phyloP scores from a whole-genome alignment of 2,113 vertebrate species.

The Mixornis gularis region DNA sequence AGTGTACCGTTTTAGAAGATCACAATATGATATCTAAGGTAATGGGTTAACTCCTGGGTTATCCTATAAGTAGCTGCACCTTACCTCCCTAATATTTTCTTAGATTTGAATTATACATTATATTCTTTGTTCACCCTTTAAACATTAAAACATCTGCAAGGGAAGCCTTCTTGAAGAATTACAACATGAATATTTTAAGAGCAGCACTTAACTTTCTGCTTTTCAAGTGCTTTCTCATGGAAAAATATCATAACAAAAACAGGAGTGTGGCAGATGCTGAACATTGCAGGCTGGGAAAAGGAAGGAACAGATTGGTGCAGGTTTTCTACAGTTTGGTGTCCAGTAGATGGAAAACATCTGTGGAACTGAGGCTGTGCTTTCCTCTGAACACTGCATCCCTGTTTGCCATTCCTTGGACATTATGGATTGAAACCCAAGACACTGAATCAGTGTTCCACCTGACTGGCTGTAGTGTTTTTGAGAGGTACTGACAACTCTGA shows the following conservation, averaged over 20 bases:
- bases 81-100: neutral
- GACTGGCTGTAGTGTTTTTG: neutral
- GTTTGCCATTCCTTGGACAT: neutral
- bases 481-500: neutral
- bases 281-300: neutral
- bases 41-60: neutral
- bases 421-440: neutral
- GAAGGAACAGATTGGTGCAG: neutral
- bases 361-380: neutral
- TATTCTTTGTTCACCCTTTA: neutral
- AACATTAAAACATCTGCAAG: neutral
- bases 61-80: neutral
- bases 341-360: neutral
- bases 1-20: neutral
- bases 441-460: neutral
- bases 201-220: neutral
- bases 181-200: neutral
- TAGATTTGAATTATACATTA: neutral
- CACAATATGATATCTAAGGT: neutral
- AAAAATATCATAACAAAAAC: neutral
- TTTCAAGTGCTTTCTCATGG: neutral
- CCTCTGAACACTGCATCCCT: neutral
- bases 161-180: neutral
- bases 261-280: neutral
- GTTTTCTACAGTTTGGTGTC: neutral